These are phyloP conservation scores for Epistrophe eligans DNA, from an alignment of 2,888 invertebrate species.

Conservation along the genomic window DNA sequence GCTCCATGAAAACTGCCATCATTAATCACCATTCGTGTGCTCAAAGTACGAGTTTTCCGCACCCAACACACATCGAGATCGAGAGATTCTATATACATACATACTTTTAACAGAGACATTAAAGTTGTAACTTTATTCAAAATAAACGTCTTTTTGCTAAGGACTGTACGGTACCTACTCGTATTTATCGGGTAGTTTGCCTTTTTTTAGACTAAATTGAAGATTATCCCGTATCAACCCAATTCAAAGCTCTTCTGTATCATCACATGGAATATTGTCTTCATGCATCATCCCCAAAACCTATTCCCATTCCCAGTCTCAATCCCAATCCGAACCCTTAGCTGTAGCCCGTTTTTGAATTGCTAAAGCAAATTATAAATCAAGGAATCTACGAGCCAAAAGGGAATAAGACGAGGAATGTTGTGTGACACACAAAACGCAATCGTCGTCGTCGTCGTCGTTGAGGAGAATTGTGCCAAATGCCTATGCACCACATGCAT, in stretches of 20 bases:
- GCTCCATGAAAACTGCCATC: conserved; percentile 12
- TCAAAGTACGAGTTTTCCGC: conserved; percentile 11
- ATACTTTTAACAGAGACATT: conserved; percentile 13
- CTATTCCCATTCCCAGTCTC: not conserved
- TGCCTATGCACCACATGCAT: conserved; percentile 64
- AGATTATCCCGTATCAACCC: conserved; percentile 60
- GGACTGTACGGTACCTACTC: not conserved
- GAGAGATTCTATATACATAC: not conserved
- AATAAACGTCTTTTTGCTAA: conserved; percentile 30
- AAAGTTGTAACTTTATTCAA: conserved; percentile 39
- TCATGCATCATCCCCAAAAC: conserved; percentile 11
- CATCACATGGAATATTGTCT: conserved; percentile 24
- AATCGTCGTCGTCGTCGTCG: conserved; percentile 9
- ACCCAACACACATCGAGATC: not conserved
- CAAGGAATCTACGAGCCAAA: conserved; percentile 51
- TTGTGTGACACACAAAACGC: conserved; percentile 69
- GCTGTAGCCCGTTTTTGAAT: conserved; percentile 9
- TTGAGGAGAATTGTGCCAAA: conserved; percentile 66
- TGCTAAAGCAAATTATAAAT: conserved; percentile 69
- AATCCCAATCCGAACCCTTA: conserved; percentile 3
- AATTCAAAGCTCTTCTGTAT: conserved; percentile 25
- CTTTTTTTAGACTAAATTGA: conserved; percentile 50
- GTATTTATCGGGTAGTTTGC: conserved; percentile 20
- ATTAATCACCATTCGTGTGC: conserved; percentile 51
- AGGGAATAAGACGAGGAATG: conserved; percentile 34